Evolutionary conservation across 2,797 vertebrate genomes (phyloP).

Genomic region (Scleropages formosus): DNA sequence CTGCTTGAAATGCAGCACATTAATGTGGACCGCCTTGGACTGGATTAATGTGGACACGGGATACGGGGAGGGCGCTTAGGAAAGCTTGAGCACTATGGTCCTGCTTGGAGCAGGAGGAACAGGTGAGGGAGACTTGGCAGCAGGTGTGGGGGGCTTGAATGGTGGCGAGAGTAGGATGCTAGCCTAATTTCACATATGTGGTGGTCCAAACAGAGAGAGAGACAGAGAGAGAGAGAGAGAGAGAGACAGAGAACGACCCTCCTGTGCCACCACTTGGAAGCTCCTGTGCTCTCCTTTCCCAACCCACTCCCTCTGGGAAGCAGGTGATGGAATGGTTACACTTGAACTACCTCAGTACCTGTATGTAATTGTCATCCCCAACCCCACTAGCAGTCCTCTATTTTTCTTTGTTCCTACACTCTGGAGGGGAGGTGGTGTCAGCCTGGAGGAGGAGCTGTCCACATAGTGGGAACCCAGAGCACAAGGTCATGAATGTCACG

Average conservation of each 20-base stretch:
- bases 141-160: no score
- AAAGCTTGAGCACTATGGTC: not conserved
- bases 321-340: not conserved
- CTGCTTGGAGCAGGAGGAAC: not conserved
- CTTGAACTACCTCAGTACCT: not conserved
- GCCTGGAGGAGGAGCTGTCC: not conserved
- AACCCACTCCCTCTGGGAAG: not conserved
- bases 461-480: not conserved
- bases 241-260: not conserved
- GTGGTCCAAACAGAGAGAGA: not conserved
- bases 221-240: not conserved
- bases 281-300: no score
- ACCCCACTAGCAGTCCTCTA: not conserved
- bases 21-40: not conserved
- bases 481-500: not conserved
- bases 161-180: no score
- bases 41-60: not conserved
- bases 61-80: not conserved
- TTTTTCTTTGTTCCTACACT: not conserved
- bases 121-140: not conserved
- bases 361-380: not conserved
- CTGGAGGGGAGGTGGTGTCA: not conserved
- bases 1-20: conserved; percentile 1
- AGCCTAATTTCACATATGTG: not conserved
- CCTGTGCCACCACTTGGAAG: not conserved